Percentiles rank a stretch among this genome's conserved stretches.
phyloP scores from a whole-genome alignment of 2,113 vertebrate genomes.

The Bambusicola thoracicus region DNA sequence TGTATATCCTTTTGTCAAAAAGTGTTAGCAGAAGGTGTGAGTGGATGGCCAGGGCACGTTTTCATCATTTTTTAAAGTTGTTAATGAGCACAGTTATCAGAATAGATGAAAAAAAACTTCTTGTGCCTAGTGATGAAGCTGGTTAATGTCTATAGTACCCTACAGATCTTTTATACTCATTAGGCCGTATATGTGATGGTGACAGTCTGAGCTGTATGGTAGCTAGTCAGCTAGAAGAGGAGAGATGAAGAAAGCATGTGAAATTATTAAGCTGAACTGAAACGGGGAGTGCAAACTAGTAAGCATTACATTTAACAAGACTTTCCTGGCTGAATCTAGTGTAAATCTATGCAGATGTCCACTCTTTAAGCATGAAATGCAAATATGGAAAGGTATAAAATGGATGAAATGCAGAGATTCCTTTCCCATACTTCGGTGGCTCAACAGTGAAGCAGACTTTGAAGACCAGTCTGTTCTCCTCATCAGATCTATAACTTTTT shows the following conservation, averaged over 20 bases:
- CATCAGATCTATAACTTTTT: neutral
- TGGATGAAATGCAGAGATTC: neutral
- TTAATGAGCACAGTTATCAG: neutral
- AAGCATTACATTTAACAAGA: neutral
- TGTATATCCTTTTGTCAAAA: neutral
- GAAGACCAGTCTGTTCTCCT: neutral
- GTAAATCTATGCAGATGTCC: neutral
- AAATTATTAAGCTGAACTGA: neutral
- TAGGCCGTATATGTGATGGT: neutral
- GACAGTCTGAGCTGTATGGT: neutral
- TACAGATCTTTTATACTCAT: neutral
- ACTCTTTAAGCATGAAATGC: neutral
- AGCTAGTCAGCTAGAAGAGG: neutral
- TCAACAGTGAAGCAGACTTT: neutral
- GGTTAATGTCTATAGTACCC: neutral
- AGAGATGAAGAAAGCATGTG: neutral
- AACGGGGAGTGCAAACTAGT: neutral
- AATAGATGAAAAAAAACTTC: neutral
- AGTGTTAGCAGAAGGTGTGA: neutral
- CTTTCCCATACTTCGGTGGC: neutral
- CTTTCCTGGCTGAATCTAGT: neutral
- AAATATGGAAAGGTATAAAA: neutral
- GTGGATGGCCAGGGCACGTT: neutral
- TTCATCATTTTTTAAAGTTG: neutral
- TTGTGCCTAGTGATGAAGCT: neutral